Percentiles rank a stretch among this genome's conserved stretches.
Conservation (phyloP, 2,113 vertebrate genomes). For the Nothoprocta pentlandii region DNA sequence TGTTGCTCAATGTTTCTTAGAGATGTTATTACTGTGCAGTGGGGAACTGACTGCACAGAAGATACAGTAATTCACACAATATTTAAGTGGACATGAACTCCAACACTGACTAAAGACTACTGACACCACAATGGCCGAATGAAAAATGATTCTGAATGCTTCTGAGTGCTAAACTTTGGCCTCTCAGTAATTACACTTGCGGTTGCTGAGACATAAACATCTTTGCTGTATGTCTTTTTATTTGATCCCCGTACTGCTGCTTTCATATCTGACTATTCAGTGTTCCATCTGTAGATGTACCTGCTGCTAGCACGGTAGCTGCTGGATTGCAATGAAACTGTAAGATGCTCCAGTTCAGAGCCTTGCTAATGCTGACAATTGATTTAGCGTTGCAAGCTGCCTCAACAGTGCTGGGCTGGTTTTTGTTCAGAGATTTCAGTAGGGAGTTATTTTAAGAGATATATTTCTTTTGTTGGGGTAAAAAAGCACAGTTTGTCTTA, state of each 20-base stretch:
- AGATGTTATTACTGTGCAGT: neutral
- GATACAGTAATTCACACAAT: neutral
- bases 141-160: neutral
- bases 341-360: constrained; percentile 40
- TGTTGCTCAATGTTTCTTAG: neutral
- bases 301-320: neutral
- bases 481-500: constrained; percentile 80
- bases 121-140: neutral
- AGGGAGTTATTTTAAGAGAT: constrained; percentile 77
- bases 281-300: constrained; percentile 6
- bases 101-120: neutral
- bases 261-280: constrained; percentile 23
- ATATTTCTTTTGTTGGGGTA: constrained; percentile 72
- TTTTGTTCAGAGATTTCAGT: constrained; percentile 68
- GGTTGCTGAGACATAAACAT: constrained; percentile 34
- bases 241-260: neutral
- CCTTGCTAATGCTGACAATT: constrained; percentile 47
- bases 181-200: neutral
- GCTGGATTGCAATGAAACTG: constrained; percentile 47
- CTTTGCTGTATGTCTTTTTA: neutral
- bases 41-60: neutral
- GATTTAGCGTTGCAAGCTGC: constrained; percentile 62
- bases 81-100: constrained; percentile 1
- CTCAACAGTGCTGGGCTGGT: constrained; percentile 29
- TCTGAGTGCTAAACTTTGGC: constrained; percentile 6